phyloP scores from a whole-genome alignment of 37 sponge, comb jelly and placozoan species.

The Bolinopsis microptera region DNA sequence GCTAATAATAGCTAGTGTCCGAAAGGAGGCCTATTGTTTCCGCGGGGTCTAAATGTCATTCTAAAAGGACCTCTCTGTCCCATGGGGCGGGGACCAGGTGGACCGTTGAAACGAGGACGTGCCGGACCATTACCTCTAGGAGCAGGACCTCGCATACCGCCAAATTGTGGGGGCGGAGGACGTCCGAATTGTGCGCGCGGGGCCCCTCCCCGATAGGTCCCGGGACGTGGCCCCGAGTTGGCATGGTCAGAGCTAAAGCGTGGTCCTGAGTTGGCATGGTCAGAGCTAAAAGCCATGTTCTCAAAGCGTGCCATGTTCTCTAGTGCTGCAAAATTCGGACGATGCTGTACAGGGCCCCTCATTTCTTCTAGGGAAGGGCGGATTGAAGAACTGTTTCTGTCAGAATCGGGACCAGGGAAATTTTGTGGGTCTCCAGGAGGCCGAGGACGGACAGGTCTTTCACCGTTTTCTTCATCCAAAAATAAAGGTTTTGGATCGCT shows the following conservation, averaged over 20 bases:
- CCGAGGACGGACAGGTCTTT: not conserved
- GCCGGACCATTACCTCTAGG: not conserved
- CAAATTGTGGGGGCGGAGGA: not conserved
- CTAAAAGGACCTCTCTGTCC: not conserved
- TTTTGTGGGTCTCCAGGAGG: not conserved
- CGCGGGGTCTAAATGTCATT: not conserved
- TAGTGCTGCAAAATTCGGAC: not conserved
- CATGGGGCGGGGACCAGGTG: not conserved
- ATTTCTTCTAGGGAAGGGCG: not conserved
- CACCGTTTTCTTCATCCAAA: not conserved
- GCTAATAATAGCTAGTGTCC: not conserved
- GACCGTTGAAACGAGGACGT: not conserved
- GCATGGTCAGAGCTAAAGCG: not conserved
- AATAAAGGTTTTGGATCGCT: not conserved
- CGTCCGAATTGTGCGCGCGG: not conserved
- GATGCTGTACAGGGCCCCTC: not conserved
- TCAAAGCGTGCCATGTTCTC: not conserved
- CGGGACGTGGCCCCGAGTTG: not conserved
- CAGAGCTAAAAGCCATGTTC: not conserved
- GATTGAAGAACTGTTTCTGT: not conserved
- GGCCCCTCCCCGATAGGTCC: not conserved
- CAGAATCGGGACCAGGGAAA: not conserved
- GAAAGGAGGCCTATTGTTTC: slow-evolving; percentile 15
- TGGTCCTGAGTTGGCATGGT: not conserved
- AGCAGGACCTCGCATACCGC: not conserved